phyloP scores from a whole-genome alignment of 64 coral and sea anemone species.

The Acropora yongei region DNA sequence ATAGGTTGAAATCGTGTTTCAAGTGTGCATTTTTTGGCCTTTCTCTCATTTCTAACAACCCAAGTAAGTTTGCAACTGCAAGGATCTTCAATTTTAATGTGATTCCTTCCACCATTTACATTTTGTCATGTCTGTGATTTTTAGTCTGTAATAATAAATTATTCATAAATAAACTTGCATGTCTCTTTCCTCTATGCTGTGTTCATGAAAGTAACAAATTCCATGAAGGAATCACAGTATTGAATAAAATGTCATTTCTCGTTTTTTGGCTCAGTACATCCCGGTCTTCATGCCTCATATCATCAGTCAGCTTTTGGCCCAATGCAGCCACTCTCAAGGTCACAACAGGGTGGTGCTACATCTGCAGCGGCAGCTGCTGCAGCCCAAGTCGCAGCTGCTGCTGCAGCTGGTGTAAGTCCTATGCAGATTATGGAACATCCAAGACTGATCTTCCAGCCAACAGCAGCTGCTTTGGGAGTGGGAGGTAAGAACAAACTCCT shows the following conservation, averaged over 20 bases:
- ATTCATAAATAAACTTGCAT: no score
- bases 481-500: background rate
- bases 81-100: no score
- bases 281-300: constrained; percentile 30
- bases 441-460: constrained; percentile 33
- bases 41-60: no score
- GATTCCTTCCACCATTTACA: no score
- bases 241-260: background rate
- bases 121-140: no score
- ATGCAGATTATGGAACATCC: constrained; percentile 51
- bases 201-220: background rate
- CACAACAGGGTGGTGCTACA: constrained; percentile 40
- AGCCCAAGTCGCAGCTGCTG: constrained; percentile 35
- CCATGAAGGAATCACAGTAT: no score
- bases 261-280: background rate
- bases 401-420: constrained; percentile 30
- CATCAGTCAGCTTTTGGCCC: constrained; percentile 27
- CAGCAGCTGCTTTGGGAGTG: constrained; percentile 18
- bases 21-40: no score
- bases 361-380: constrained; percentile 32
- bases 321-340: constrained; percentile 30
- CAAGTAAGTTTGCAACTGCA: no score
- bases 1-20: no score
- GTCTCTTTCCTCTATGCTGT: no score
- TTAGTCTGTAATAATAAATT: no score